Percentiles rank a stretch among this genome's conserved stretches.
Evolutionary conservation across 1,140 invertebrate genomes (phyloP).

Genomic region (Pachypeltis micranthus): DNA sequence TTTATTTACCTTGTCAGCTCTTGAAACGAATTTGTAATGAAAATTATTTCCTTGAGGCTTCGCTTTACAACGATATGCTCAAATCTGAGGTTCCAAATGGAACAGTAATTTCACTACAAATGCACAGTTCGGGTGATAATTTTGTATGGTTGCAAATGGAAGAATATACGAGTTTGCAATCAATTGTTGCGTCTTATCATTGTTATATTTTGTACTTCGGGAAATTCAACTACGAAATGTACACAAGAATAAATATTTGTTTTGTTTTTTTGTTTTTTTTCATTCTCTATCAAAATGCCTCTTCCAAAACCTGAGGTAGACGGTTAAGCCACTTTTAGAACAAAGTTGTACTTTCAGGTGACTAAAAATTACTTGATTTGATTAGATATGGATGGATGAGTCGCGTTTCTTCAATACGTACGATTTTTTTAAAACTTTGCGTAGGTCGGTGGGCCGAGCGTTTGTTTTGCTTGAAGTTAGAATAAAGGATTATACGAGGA

Average conservation of each 20-base stretch:
- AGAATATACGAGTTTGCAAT: conserved; percentile 11
- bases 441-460: too few relatives aligned
- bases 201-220: conserved; percentile 18
- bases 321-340: conserved; percentile 24
- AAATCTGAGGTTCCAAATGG: too few relatives aligned
- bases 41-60: too few relatives aligned
- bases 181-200: conserved; percentile 9
- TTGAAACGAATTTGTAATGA: too few relatives aligned
- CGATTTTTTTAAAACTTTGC: not conserved
- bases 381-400: conserved; percentile 13
- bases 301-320: conserved; percentile 23
- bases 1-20: too few relatives aligned
- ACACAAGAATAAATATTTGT: conserved; percentile 21
- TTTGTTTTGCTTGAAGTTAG: too few relatives aligned
- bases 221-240: conserved; percentile 17
- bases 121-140: too few relatives aligned
- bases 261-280: conserved; percentile 15
- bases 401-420: not conserved
- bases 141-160: too few relatives aligned
- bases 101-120: too few relatives aligned
- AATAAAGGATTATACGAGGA: too few relatives aligned
- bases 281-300: conserved; percentile 18
- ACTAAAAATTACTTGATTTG: conserved; percentile 17
- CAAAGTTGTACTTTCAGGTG: conserved; percentile 23
- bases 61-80: too few relatives aligned